Percentiles rank a stretch among this genome's conserved stretches.
These are phyloP conservation scores for Drosophila incognita DNA, from an alignment of 2,888 invertebrate genomes.

Conservation along the genomic window DNA sequence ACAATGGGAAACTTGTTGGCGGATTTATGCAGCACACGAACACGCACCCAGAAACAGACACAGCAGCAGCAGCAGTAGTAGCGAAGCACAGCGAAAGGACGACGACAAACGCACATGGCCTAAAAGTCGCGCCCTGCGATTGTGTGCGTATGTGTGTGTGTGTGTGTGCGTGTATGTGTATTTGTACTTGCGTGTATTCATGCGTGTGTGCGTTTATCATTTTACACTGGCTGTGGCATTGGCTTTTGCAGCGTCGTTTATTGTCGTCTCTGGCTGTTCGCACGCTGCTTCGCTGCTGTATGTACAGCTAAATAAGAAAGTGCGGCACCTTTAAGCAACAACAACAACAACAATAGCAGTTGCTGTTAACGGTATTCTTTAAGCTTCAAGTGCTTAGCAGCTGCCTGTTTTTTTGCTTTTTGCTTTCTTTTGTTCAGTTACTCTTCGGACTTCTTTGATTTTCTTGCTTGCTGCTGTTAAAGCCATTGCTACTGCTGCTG, in stretches of 20 bases:
- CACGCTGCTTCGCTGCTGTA: constrained; percentile 68
- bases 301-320: constrained; percentile 36
- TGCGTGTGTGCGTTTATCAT: constrained; percentile 44
- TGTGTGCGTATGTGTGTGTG: not conserved
- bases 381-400: constrained; percentile 51
- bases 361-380: constrained; percentile 38
- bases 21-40: constrained; percentile 74
- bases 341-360: constrained; percentile 12
- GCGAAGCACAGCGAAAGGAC: constrained; percentile 46
- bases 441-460: constrained; percentile 1
- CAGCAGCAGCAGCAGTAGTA: constrained; percentile 19
- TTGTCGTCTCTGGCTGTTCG: constrained; percentile 67
- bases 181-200: constrained; percentile 9
- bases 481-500: not conserved
- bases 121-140: constrained; percentile 44
- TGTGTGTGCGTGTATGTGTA: constrained; percentile 18
- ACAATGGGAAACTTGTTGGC: constrained; percentile 81
- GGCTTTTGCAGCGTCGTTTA: constrained; percentile 60
- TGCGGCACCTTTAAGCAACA: constrained; percentile 56
- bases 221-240: constrained; percentile 52
- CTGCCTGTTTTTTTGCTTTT: constrained; percentile 27
- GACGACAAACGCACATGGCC: constrained; percentile 68
- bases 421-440: constrained; percentile 4
- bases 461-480: constrained; percentile 14
- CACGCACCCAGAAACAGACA: constrained; percentile 9